Conservation (phyloP, 2,888 invertebrate genomes). For the Creontiades dilutus region DNA sequence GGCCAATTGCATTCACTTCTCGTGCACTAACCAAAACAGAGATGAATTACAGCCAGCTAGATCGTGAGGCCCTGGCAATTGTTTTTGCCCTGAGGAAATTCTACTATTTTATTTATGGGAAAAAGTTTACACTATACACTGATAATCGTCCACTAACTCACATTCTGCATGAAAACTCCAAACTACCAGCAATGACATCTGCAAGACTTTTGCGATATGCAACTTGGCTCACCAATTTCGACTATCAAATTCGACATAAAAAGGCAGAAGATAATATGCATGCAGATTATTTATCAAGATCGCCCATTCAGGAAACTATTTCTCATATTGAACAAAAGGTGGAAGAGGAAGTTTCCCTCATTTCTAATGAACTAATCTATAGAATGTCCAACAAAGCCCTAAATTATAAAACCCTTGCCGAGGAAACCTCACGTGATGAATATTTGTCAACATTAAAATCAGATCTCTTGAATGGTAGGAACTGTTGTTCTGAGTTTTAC, state of each 20-base stretch:
- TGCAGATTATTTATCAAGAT: conserved; percentile 39
- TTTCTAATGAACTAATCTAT: background rate
- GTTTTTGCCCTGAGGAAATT: conserved; percentile 50
- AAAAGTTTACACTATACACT: conserved; percentile 78
- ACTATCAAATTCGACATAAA: conserved; percentile 38
- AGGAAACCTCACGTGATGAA: background rate
- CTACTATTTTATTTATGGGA: conserved; percentile 23
- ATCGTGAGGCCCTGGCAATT: conserved; percentile 72
- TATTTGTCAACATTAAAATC: background rate
- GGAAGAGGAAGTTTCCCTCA: conserved; percentile 5
- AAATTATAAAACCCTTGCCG: conserved; percentile 6
- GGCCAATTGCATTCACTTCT: conserved; percentile 74
- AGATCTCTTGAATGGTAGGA: background rate
- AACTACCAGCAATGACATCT: conserved; percentile 35
- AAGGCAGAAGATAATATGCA: conserved; percentile 44
- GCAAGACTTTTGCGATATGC: conserved; percentile 45
- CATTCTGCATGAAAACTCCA: conserved; percentile 5
- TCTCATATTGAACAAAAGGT: conserved; percentile 37
- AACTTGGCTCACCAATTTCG: conserved; percentile 7
- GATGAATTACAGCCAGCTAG: conserved; percentile 70
- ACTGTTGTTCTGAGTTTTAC: background rate
- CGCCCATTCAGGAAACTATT: conserved; percentile 9
- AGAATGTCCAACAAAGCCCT: background rate
- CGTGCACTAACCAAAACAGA: conserved; percentile 74
- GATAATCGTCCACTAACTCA: conserved; percentile 49